Base-by-base conservation (phyloP, 2,113 vertebrate genomes). In the Oryzias javanicus region DNA sequence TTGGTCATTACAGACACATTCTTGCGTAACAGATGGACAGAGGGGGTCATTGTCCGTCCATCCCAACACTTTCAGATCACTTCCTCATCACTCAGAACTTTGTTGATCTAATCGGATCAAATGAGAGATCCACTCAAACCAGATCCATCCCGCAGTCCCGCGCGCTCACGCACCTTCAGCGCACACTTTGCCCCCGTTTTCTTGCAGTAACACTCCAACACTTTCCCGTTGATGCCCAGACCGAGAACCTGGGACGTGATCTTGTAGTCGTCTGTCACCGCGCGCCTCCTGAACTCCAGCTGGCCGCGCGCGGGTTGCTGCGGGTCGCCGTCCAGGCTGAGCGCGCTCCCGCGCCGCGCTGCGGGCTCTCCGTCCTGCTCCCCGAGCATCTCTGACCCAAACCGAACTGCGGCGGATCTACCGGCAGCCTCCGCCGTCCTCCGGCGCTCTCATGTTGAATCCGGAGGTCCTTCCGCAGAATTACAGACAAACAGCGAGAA, bases 151-250 rank as follows among this genome's bases (percentile, higher is more conserved):
- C 18, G 44, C 44, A 27, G 25, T 27, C 44, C 6, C n/a, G 44
- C n/a, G 6, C 17, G 54, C 2, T 71, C 52, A 73, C 70, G 44
- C 55, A 89, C 87, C 88, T 89, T 89, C 0, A 89, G 81, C 27
- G 88, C 88, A 65, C 86, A 89, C 47, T 88, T 89, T 42, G 81
- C 67, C 41, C 79, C 84, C 0, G 82, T 84, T 56, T 51, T 76
- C 79, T 89, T 88, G 72, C 86, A 84, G 15, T 67, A 83, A 51
- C 88, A 89, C 44, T 86, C 84, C 69, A 89, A 45, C 40, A 89
- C 88, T 73, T 86, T 88, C 4, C 88, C 88, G 41, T 82, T 89
- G 59, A 88, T 85, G 3, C 88, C 88, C 56, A 82, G 62, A 22
- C 88, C 88, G 1, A 89, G 86, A 0, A 88, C 85, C 74, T 84